Conservation (phyloP, 2,797 vertebrate genomes). For the Ctenochaetus hawaiiensis region DNA sequence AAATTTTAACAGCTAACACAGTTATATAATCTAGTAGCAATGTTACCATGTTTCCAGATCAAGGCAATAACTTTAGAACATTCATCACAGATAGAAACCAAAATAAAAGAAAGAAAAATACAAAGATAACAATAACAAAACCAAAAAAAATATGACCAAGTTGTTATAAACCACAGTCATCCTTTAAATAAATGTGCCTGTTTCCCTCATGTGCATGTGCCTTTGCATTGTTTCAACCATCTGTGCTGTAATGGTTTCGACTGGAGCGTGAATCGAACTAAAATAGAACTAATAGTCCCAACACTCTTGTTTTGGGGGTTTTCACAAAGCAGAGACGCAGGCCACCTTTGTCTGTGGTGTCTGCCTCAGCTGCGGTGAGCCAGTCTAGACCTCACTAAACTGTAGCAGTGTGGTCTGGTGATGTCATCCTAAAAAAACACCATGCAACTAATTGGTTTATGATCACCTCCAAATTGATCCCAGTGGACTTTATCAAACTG, state of each 20-base stretch:
- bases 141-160: background rate
- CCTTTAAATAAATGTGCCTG: slow-evolving; percentile 2
- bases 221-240: slow-evolving; percentile 37
- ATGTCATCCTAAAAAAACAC: slow-evolving; percentile 66
- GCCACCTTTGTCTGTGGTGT: slow-evolving; percentile 61
- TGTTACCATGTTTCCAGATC: background rate
- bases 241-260: slow-evolving; percentile 44
- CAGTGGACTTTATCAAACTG: slow-evolving; percentile 50
- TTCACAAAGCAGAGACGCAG: slow-evolving; percentile 35
- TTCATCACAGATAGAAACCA: background rate
- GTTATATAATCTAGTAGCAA: background rate
- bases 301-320: slow-evolving; percentile 39
- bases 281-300: slow-evolving; percentile 54
- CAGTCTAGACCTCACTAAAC: slow-evolving; percentile 61
- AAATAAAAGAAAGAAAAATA: background rate
- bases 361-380: slow-evolving; percentile 51
- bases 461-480: slow-evolving; percentile 74
- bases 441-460: slow-evolving; percentile 71
- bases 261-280: slow-evolving; percentile 49
- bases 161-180: slow-evolving; percentile 15
- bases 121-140: background rate
- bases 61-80: background rate
- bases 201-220: slow-evolving; percentile 17
- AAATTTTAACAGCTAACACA: background rate
- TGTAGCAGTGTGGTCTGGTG: slow-evolving; percentile 58